These are phyloP conservation scores for Lutjanus campechanus DNA, from an alignment of 2,797 vertebrate species.

Conservation along the genomic window DNA sequence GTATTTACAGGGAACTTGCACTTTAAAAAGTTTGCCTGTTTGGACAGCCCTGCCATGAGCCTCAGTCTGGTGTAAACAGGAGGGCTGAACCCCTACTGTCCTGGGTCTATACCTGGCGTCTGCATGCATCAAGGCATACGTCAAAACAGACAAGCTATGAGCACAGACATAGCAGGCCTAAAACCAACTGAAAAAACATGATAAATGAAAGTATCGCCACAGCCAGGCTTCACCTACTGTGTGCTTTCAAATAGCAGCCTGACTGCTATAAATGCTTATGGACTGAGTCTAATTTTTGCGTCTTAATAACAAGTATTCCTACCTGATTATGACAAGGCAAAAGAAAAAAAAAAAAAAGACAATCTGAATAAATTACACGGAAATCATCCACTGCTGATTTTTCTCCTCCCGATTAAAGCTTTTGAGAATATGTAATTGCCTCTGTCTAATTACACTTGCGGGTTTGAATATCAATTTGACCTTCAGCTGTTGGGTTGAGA, in stretches of 20 bases:
- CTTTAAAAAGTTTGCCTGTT: conserved; percentile 28
- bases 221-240: conserved; percentile 42
- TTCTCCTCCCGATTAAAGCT: conserved; percentile 83
- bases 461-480: conserved; percentile 93
- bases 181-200: conserved; percentile 54
- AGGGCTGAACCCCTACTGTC: conserved; percentile 57
- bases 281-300: conserved; percentile 49
- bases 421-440: conserved; percentile 87
- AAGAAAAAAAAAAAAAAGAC: conserved; percentile 58
- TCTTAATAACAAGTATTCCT: conserved; percentile 72
- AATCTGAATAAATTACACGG: conserved; percentile 86
- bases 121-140: conserved; percentile 55
- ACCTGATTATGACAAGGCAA: conserved; percentile 78
- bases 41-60: conserved; percentile 44
- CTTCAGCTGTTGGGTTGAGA: conserved; percentile 92
- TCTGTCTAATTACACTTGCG: conserved; percentile 90
- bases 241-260: conserved; percentile 32
- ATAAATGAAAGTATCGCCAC: conserved; percentile 54
- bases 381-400: conserved; percentile 84
- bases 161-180: conserved; percentile 54
- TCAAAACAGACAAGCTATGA: conserved; percentile 71
- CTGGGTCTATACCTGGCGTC: conserved; percentile 63
- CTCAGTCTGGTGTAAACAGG: conserved; percentile 54
- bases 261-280: conserved; percentile 32
- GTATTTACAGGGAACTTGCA: conserved; percentile 8